Conservation (phyloP, 2,888 invertebrate genomes). For the Troglohyphantes excavatus region DNA sequence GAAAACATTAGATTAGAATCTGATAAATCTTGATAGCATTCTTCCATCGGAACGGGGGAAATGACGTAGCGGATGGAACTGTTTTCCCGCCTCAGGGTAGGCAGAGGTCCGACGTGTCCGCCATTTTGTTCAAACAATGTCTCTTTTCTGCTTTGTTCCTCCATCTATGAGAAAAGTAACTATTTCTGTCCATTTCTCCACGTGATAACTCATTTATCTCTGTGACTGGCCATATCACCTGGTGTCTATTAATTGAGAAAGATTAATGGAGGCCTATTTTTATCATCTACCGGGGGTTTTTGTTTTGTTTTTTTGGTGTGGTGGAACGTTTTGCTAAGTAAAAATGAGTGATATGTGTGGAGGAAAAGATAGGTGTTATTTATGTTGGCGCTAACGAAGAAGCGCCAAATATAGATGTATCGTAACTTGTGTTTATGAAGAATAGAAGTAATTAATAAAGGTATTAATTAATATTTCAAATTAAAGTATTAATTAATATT, state of each 20-base stretch:
- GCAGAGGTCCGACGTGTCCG: slow-evolving; percentile 35
- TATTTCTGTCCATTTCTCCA: slow-evolving; percentile 11
- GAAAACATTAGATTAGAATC: slow-evolving; percentile 72
- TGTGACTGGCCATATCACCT: slow-evolving; percentile 26
- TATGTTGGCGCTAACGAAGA: no score
- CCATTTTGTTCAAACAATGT: slow-evolving; percentile 36
- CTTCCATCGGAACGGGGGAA: slow-evolving; percentile 42
- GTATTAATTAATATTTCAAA: no score
- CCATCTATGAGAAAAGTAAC: slow-evolving; percentile 4
- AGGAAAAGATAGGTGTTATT: no score
- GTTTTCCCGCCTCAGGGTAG: slow-evolving; percentile 53
- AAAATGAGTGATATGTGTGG: neutral
- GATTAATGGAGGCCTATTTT: slow-evolving; percentile 34
- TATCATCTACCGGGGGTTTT: neutral
- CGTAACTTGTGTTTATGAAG: no score
- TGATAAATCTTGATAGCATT: slow-evolving; percentile 63
- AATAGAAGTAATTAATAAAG: no score
- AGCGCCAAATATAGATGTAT: no score
- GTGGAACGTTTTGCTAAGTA: neutral
- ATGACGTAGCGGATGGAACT: slow-evolving; percentile 53
- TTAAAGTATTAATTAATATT: no score
- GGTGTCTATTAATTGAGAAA: slow-evolving; percentile 50
- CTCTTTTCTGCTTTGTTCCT: slow-evolving; percentile 45
- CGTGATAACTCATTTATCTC: slow-evolving; percentile 54
- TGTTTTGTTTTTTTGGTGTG: neutral